Base-by-base conservation (phyloP, 2,113 vertebrate genomes). In the Anguilla rostrata region DNA sequence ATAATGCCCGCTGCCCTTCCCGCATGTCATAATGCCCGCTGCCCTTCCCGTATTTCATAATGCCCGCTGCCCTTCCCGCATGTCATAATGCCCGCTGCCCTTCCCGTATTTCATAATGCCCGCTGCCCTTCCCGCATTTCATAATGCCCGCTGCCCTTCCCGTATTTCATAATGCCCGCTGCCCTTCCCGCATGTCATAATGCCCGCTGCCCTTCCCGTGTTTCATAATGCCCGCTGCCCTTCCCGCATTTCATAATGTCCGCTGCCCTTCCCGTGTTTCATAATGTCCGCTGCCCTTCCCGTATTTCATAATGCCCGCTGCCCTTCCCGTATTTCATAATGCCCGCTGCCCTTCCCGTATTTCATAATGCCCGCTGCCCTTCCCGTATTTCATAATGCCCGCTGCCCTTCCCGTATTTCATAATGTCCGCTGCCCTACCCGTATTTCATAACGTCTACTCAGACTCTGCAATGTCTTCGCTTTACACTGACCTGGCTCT, bases 181-280 rank as follows among this genome's bases (percentile, higher is more conserved):
- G n/a, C 12, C 1, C 22, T 40, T 85, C 14, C 75, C 26, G 0
- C 1, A 1, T 34, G 0, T 34, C 34, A 34, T 34, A 34, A 34
- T 99, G 93, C 18, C 18, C 3, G 60, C 20, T 3, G 20, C 18
- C 1, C 22, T 40, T 85, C 14, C 75, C 26, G n/a, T 16, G 0
- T 41, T 63, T 79, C 5, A 20, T 78, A 60, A 39, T 57, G 41
- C n/a, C n/a, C n/a, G n/a, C n/a, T n/a, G n/a, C 12, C 1, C 22
- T 40, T 85, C 14, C 75, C 26, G 0, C 1, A 1, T 34, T 34
- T 34, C 34, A 34, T 34, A 34, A 34, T 99, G 93, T 18, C 18
- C 3, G 60, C 20, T 3, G 20, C 18, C 1, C 22, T 40, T 85
- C 14, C 75, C 26, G n/a, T 16, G 0, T 41, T 63, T 79, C 5